phyloP scores from a whole-genome alignment of 2,888 invertebrate species.

The Dryomyza anilis region DNA sequence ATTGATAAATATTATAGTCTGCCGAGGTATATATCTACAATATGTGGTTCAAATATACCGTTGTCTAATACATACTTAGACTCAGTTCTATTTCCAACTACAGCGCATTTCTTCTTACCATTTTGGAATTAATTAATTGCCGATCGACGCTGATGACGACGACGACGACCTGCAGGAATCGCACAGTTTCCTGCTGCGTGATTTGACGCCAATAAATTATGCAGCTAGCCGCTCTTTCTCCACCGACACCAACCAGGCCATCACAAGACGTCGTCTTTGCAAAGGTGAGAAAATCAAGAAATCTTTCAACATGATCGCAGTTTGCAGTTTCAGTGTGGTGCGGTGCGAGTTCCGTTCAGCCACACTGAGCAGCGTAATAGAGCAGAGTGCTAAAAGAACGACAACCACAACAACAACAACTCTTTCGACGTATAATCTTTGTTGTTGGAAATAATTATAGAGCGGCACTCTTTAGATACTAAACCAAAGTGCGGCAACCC shows the following conservation, averaged over 20 bases:
- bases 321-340: background rate
- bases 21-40: too few relatives aligned
- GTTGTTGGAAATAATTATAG: slow-evolving; percentile 58
- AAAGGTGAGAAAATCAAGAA: slow-evolving; percentile 24
- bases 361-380: background rate
- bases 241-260: too few relatives aligned
- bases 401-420: slow-evolving; percentile 31
- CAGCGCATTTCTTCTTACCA: too few relatives aligned
- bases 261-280: background rate
- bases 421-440: slow-evolving; percentile 58
- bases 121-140: slow-evolving; percentile 20
- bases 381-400: background rate
- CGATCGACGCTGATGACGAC: background rate
- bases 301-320: slow-evolving; percentile 23
- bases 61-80: too few relatives aligned
- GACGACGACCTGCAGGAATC: background rate
- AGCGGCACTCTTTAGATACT: slow-evolving; percentile 43
- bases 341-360: background rate
- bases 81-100: too few relatives aligned
- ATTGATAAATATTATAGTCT: too few relatives aligned
- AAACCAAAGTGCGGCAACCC: slow-evolving; percentile 20
- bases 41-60: too few relatives aligned
- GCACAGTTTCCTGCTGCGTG: background rate
- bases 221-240: slow-evolving; percentile 9
- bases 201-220: slow-evolving; percentile 14